Evolutionary conservation across 2,113 vertebrate species (phyloP).

Genomic region (Amphiprion percula): DNA sequence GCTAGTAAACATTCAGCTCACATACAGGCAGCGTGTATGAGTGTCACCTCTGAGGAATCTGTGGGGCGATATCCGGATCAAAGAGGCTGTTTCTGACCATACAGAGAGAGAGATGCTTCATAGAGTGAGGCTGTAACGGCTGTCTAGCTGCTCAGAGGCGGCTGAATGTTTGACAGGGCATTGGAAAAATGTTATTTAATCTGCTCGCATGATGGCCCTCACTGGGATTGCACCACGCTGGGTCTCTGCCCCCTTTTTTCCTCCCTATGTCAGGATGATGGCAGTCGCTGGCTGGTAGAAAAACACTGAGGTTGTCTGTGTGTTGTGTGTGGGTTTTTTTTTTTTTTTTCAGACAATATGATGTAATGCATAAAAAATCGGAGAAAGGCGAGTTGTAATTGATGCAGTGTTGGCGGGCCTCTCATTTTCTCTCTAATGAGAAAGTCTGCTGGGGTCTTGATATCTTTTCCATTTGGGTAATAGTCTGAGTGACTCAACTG

Average conservation of each 20-base stretch:
- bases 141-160: constrained; percentile 82
- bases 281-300: constrained; percentile 74
- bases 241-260: constrained; percentile 50
- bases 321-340: constrained; percentile 26
- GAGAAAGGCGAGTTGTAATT: constrained; percentile 85
- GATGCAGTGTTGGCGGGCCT: constrained; percentile 73
- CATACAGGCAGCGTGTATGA: constrained; percentile 50
- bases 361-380: constrained; percentile 73
- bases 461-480: constrained; percentile 58
- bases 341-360: constrained; percentile 25
- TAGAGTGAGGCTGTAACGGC: constrained; percentile 80
- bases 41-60: constrained; percentile 78
- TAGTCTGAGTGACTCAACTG: constrained; percentile 48
- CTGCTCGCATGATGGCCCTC: constrained; percentile 85
- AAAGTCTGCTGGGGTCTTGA: constrained; percentile 53
- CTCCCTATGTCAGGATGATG: constrained; percentile 66
- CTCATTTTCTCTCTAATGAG: constrained; percentile 68
- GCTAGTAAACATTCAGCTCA: constrained; percentile 71
- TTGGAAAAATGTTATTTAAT: constrained; percentile 88
- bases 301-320: constrained; percentile 31
- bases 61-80: constrained; percentile 76
- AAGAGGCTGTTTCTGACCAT: constrained; percentile 74
- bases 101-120: constrained; percentile 70
- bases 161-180: constrained; percentile 87
- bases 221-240: constrained; percentile 80